Evolutionary conservation across 92 coral and sea anemone genomes (phyloP), one percentile per base, ranked within the genome.

Genomic region (Palythoa caribaeorum): DNA sequence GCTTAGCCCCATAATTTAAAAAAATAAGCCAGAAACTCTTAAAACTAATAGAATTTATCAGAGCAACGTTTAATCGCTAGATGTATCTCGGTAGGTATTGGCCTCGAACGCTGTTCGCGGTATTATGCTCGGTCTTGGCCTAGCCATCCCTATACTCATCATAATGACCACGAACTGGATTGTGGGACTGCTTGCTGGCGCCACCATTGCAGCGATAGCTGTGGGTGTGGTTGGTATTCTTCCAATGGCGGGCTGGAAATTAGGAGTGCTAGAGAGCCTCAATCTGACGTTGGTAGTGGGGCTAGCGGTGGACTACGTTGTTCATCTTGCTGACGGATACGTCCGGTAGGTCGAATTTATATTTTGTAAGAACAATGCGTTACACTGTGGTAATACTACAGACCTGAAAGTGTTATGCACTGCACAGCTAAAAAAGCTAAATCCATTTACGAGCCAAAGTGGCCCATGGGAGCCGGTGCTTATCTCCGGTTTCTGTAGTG

Each of bases 221-320:
- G 96, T 94, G 55, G 94, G 98, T 37, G 98, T 96, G 3, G 98
- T 96, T 53, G 99, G 98, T 6, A 92, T 95, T 6, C 93, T 95
- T 53, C 98, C 95, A 38, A 88, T 96, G 89, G 94, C 94, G 10
- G 99, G 99, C 44, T 96, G 99, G 99, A 95, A 96, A 79, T 95
- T 96, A 38, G 98, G 98, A 0, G 98, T 96, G 8, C 87, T 96
- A 13, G 98, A 96, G 88, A 94, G 98, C 52, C 95, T 96, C 20
- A 96, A 96, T 81, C 93, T 96, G 10, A 96, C 98, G 28, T 94
- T 96, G 70, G 98, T 96, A 6, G 98, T 96, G 40, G 98, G 98
- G 21, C 92, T 96, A 13, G 96, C 98, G 14, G 98, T 96, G 38
- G 98, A 96, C 57, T 96, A 96, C 80, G 98, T 96, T n/a, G 98